Evolutionary conservation across 2,113 vertebrate genomes (phyloP).

Genomic region (Hemibagrus wyckioides): DNA sequence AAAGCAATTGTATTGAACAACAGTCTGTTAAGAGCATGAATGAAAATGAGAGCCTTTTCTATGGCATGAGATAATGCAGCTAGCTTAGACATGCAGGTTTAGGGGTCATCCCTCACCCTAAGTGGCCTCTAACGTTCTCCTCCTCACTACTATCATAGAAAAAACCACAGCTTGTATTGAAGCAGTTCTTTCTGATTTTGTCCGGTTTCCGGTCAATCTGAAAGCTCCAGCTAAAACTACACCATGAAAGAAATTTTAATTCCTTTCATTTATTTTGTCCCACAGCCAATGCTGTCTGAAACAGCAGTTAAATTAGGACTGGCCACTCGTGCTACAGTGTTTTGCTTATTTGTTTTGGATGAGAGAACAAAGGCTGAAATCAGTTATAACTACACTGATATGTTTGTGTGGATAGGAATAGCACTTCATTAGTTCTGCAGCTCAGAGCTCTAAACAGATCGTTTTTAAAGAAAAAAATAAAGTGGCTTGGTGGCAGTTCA

Average conservation of each 20-base stretch:
- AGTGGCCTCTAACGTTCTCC: slow-evolving; percentile 68
- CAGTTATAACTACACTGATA: not conserved
- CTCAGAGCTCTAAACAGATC: not conserved
- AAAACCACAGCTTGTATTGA: slow-evolving; percentile 54
- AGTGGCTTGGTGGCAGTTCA: slow-evolving; percentile 10
- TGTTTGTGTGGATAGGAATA: slow-evolving; percentile 15
- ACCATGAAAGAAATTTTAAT: slow-evolving; percentile 58
- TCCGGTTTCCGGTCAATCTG: slow-evolving; percentile 57
- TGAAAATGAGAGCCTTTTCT: not conserved
- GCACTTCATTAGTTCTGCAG: slow-evolving; percentile 4
- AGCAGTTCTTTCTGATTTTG: slow-evolving; percentile 59
- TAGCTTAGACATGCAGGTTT: slow-evolving; percentile 24
- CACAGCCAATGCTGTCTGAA: slow-evolving; percentile 33
- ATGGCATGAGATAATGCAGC: slow-evolving; percentile 8
- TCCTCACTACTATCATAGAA: slow-evolving; percentile 64
- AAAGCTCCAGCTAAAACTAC: slow-evolving; percentile 59
- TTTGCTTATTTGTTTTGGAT: slow-evolving; percentile 58
- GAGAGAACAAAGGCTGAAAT: slow-evolving; percentile 45
- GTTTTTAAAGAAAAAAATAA: not conserved
- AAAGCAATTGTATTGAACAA: not conserved
- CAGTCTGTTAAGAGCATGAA: slow-evolving; percentile 2
- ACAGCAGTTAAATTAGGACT: slow-evolving; percentile 60
- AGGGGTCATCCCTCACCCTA: slow-evolving; percentile 29
- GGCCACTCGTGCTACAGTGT: slow-evolving; percentile 59
- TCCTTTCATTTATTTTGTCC: slow-evolving; percentile 54